Evolutionary conservation across 2,113 vertebrate genomes (phyloP), one percentile per base, ranked within the genome.

Genomic region (Columbina picui): DNA sequence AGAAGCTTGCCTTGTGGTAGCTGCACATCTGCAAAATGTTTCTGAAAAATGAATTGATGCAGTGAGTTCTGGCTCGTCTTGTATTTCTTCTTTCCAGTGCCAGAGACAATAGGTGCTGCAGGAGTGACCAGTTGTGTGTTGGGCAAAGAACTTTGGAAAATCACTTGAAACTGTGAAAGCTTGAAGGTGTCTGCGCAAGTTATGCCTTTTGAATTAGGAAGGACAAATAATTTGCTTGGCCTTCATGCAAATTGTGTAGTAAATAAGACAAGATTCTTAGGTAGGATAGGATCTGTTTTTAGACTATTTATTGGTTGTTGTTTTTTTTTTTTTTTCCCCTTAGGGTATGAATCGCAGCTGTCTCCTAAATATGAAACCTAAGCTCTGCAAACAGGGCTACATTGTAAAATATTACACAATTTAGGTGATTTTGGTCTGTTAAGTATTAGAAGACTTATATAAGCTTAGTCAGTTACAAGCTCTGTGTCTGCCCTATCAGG

Each of bases 301-400:
- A 63, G 47, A 14, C 29, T 78, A 29, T 56, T 87, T 0, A 59
- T 49, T 55, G 60, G 78, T 12, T 22, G 50, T 91, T 85, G 93
- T 94, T 55, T 12, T 22, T 53, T 91, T 85, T 94, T 22, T 55
- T 91, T 85, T 95, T 94, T 55, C 20, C 38, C 22, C 87, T 64
- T 30, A 47, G 32, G 20, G 12, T 32, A 10, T 43, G 53, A 79
- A n/a, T 79, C 57, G 30, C 34, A 89, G 26, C 39, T 74, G 39
- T 56, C 67, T 60, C n/a, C 30, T 68, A 60, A 79, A 56, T 76
- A 43, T 39, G 77, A 87, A 91, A 64, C 7, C 12, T 39, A 14
- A 45, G 32, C 34, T 39, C 18, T 79, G 70, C 65, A 79, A 60
- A 78, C 56, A 93, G 81, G 34, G 29, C 47, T 87, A 29, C 26